Base-by-base conservation (phyloP, 2,797 vertebrate genomes). In the Sebastes iracundus region DNA sequence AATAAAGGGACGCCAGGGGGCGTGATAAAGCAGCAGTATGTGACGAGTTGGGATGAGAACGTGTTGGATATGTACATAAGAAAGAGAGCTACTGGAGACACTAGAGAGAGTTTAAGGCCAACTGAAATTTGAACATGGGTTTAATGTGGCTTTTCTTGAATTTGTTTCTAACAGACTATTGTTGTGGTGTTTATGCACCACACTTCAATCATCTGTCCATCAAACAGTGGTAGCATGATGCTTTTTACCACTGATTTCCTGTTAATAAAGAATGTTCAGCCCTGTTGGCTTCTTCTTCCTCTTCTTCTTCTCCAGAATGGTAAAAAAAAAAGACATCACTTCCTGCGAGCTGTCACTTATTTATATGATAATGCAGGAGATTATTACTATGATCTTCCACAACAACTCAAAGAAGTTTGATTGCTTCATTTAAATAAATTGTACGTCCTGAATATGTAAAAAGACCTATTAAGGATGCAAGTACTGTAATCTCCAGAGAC, bases 381-480 rank as follows among this genome's bases (percentile, higher is more conserved):
- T 81, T 86, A 90, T 72, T 76, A 70, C 56, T 23, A 20, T 67
- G 58, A 79, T 88, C 84, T 82, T 84, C 60, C 81, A 78, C 42
- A 84, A 70, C 77, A 87, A 68, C 67, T 75, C 60, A 14, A 76
- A 82, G 35, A 78, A 86, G 74, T 89, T 84, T 93, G 88, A 93
- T 90, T 90, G 82, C 85, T 81, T 88, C 65, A 80, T 86, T 91
- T 87, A 81, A 84, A 89, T 92, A 55, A 77, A 80, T 58, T 23
- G 58, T 74, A 72, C n/a, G 9, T 38, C 38, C 58, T 86, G 80
- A 89, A 85, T 87, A 83, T 80, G 79, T 78, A 74, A 89, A 78
- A 83, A 71, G 25, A 60, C 8, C 30, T 12, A 71, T 87, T 83
- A 75, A 60, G 62, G 66, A 78, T 70, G 38, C 32, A 30, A 35